Percentiles rank a stretch among this genome's conserved stretches.
phyloP scores from a whole-genome alignment of 2,113 vertebrate species.

The Sinosuthora webbiana region DNA sequence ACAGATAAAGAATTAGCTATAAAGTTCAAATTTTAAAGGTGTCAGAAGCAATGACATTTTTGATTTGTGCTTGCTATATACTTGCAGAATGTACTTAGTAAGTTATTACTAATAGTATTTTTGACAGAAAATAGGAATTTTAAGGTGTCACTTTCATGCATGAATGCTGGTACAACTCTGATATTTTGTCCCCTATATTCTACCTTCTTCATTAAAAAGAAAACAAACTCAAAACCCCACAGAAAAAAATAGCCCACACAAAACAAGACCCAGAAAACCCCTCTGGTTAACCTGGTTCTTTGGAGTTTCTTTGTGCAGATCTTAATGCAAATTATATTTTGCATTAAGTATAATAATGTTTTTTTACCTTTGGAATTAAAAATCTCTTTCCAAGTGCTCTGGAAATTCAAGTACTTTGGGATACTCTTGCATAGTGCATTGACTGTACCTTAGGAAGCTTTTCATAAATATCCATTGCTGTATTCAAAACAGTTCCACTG shows the following conservation, averaged over 20 bases:
- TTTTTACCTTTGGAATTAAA: background rate
- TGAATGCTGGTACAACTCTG: background rate
- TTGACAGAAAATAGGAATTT: background rate
- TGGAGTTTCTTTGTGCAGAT: background rate
- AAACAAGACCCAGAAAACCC: background rate
- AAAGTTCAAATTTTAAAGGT: background rate
- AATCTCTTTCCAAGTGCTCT: background rate
- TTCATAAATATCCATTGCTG: background rate
- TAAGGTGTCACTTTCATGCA: background rate
- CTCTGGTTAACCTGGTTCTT: background rate
- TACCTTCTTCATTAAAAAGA: background rate
- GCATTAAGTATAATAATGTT: background rate
- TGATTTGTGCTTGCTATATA: background rate
- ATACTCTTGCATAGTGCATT: background rate
- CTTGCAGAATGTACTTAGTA: background rate
- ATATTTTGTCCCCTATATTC: background rate
- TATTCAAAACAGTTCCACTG: background rate
- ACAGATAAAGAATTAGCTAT: background rate
- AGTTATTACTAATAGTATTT: background rate
- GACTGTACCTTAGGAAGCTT: background rate
- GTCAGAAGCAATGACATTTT: background rate
- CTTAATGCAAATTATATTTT: background rate
- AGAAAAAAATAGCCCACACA: background rate
- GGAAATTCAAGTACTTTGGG: background rate
- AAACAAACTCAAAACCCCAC: background rate